phyloP scores from a whole-genome alignment of 2,113 vertebrate genomes.

The Phalacrocorax brasilianus region DNA sequence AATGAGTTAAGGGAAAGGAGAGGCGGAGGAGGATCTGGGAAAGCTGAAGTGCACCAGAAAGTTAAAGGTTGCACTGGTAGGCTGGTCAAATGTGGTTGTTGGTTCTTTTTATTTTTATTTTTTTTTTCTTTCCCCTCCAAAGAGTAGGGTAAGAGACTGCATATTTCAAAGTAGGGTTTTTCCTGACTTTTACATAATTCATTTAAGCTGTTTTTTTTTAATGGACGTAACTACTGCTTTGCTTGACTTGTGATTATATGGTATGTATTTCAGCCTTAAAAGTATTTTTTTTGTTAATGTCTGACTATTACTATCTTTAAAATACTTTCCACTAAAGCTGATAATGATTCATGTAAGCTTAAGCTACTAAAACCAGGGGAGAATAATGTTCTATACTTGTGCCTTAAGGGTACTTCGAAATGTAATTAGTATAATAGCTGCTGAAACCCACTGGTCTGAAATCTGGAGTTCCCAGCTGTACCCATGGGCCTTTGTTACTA shows the following conservation, averaged over 20 bases:
- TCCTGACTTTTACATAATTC: neutral
- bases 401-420: neutral
- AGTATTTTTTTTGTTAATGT: neutral
- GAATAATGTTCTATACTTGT: neutral
- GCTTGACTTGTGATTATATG: neutral
- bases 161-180: neutral
- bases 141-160: neutral
- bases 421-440: neutral
- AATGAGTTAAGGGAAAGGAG: neutral
- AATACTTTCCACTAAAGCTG: neutral
- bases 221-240: neutral
- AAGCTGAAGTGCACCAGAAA: neutral
- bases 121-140: neutral
- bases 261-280: neutral
- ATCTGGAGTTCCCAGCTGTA: neutral
- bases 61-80: neutral
- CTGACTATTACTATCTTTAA: neutral
- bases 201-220: neutral
- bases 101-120: too few relatives aligned
- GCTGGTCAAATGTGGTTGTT: neutral
- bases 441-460: neutral
- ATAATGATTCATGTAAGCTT: neutral
- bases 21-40: neutral
- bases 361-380: neutral
- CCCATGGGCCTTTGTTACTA: neutral